These are phyloP conservation scores for Eudemis profundana DNA, from an alignment of 2,888 invertebrate genomes.

Conservation along the genomic window DNA sequence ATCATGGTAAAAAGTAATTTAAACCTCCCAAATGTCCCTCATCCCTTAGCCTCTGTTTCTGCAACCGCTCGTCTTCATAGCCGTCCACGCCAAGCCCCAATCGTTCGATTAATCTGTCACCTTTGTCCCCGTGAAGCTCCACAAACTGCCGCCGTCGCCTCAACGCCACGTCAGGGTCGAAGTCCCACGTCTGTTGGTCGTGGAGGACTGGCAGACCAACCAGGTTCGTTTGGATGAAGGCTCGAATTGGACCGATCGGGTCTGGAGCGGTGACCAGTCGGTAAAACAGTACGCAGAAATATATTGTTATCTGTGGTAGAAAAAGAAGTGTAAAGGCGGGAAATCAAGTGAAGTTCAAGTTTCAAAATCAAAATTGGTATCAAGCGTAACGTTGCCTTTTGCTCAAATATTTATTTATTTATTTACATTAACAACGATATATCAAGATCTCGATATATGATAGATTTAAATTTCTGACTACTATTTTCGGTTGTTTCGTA, in stretches of 20 bases:
- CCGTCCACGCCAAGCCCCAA: conserved; percentile 88
- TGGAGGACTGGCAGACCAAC: conserved; percentile 87
- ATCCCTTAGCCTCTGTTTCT: conserved; percentile 82
- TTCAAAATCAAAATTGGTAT: too few relatives aligned
- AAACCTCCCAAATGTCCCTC: conserved; percentile 84
- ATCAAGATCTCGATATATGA: too few relatives aligned
- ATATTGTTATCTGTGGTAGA: conserved; percentile 64
- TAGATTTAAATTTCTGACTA: too few relatives aligned
- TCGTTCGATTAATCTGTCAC: conserved; percentile 87
- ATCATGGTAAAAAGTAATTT: conserved; percentile 67
- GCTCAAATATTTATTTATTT: too few relatives aligned
- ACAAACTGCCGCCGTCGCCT: conserved; percentile 86
- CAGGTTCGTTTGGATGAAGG: conserved; percentile 80
- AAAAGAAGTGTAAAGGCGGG: conserved; percentile 51
- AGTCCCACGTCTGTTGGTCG: conserved; percentile 84
- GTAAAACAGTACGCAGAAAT: conserved; percentile 56
- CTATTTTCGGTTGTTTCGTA: too few relatives aligned
- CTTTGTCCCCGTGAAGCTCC: conserved; percentile 86
- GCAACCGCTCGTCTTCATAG: conserved; percentile 81
- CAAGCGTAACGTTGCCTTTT: too few relatives aligned
- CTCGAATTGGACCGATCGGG: conserved; percentile 63
- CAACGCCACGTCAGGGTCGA: conserved; percentile 87
- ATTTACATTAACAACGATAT: too few relatives aligned
- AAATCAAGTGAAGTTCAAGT: too few relatives aligned
- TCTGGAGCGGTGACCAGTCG: conserved; percentile 54